Conservation (phyloP, 2,888 invertebrate species). For the Erannis defoliaria region DNA sequence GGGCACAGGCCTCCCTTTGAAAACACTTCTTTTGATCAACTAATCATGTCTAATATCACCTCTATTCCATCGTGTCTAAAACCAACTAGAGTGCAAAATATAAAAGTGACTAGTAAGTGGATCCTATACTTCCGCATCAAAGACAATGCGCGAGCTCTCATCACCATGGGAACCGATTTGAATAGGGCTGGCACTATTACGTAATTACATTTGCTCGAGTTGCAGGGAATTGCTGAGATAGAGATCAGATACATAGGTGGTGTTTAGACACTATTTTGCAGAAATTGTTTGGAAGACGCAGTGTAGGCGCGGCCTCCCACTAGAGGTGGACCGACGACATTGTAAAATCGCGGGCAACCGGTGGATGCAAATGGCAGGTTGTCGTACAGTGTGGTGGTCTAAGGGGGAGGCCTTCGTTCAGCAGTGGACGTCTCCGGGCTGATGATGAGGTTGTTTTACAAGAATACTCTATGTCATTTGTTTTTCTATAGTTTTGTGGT, state of each 20-base stretch:
- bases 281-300: not conserved
- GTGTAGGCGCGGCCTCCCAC: no score
- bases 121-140: constrained; percentile 63
- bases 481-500: no score
- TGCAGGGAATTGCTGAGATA: constrained; percentile 31
- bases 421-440: no score
- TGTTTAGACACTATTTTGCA: constrained; percentile 1
- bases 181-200: constrained; percentile 57
- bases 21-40: not conserved
- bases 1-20: not conserved
- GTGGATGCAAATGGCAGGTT: no score
- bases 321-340: no score
- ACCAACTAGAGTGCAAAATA: constrained; percentile 13
- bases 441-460: no score
- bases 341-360: no score
- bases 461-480: no score
- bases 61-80: constrained; percentile 26
- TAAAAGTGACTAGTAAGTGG: constrained; percentile 30
- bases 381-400: no score
- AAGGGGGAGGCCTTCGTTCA: no score
- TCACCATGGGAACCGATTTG: constrained; percentile 72
- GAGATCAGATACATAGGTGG: constrained; percentile 1
- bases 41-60: constrained; percentile 15
- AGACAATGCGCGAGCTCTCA: constrained; percentile 74
- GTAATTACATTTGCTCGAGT: constrained; percentile 41